Base-by-base conservation (phyloP, 2,888 invertebrate genomes). In the Hybos culiciformis region DNA sequence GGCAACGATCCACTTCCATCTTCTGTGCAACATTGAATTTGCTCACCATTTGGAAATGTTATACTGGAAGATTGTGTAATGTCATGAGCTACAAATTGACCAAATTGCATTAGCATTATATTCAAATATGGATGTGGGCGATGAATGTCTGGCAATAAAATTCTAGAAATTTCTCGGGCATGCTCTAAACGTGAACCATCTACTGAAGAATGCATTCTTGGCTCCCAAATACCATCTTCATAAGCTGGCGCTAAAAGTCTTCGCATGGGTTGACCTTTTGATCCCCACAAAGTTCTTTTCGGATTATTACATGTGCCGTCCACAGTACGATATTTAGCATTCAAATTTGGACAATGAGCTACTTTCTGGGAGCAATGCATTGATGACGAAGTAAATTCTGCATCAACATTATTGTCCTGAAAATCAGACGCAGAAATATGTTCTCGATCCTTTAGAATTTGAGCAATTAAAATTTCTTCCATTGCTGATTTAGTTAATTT, bases 301-400 rank as follows among this genome's bases (percentile, higher is more conserved):
- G 58, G 49, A 63, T 90, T 91, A 63, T 90, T 92, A 60, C 92
- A 93, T 11, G 80, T 76, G 1, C 92, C 92, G 56, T 85, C 83
- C 17, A 81, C 64, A 3, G 74, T 74, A 42, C 90, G 71, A 62
- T 82, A 87, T 42, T 71, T 75, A 11, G 57, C 61, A 0, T 63
- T 60, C 1, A 62, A 46, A 9, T 54, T 47, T 0, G 67, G 62
- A 51, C 79, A 79, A 0, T 53, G 41, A 0, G 69, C 69, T n/a
- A n/a, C n/a, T n/a, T n/a, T n/a, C n/a, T n/a, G n/a, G n/a, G n/a
- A n/a, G n/a, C n/a, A n/a, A n/a, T n/a, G n/a, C n/a, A n/a, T n/a
- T n/a, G n/a, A n/a, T n/a, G n/a, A n/a, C n/a, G n/a, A n/a, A n/a
- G n/a, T n/a, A n/a, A n/a, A n/a, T n/a, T n/a, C n/a, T n/a, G n/a